Evolutionary conservation across 1,140 invertebrate species (phyloP).

Genomic region (Antheraea mylitta): DNA sequence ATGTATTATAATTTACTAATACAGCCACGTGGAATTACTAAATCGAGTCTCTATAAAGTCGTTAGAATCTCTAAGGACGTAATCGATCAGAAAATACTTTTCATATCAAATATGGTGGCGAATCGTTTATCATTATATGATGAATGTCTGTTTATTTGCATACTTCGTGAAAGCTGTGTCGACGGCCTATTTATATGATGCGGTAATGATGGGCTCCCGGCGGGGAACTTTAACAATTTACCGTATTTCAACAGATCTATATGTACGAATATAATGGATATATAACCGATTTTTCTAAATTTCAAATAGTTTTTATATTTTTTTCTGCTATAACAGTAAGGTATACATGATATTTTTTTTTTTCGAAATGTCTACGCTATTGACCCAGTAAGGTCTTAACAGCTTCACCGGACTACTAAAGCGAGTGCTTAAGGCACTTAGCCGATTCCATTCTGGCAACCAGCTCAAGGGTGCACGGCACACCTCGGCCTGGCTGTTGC

Average conservation of each 20-base stretch:
- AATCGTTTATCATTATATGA: conserved; percentile 4
- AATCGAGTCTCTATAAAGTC: not conserved
- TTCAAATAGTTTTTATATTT: not conserved
- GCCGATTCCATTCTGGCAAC: too few relatives aligned
- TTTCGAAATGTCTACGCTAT: too few relatives aligned
- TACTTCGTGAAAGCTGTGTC: not conserved
- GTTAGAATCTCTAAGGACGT: not conserved
- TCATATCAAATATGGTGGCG: not conserved
- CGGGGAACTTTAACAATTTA: not conserved
- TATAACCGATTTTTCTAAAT: not conserved
- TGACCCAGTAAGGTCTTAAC: too few relatives aligned
- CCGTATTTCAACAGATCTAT: not conserved
- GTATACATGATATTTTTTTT: too few relatives aligned
- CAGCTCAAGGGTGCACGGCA: too few relatives aligned
- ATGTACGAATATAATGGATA: not conserved
- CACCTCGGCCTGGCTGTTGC: too few relatives aligned
- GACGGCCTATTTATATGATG: not conserved
- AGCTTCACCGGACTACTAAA: too few relatives aligned
- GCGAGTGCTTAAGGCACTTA: too few relatives aligned
- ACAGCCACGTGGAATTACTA: not conserved
- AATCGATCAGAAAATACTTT: not conserved
- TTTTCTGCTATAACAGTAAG: not conserved
- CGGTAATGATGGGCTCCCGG: not conserved
- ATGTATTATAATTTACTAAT: not conserved
- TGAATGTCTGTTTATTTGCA: conserved; percentile 11